A percentile compares a stretch with the other conserved stretches of the same genome.
Evolutionary conservation across 2,113 vertebrate species (phyloP).

Genomic region (Oostethus manadensis): DNA sequence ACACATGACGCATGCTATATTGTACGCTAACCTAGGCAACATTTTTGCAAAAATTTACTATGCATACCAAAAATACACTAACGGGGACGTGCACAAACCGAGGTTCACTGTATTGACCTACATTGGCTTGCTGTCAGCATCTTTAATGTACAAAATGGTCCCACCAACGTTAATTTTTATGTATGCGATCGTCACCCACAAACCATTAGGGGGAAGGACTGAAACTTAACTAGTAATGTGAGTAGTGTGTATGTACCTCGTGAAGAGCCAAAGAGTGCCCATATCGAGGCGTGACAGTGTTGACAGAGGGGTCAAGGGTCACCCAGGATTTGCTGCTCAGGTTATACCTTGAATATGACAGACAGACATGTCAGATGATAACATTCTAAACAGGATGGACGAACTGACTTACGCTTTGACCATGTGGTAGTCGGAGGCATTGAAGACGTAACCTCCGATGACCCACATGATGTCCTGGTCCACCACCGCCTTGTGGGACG

Average conservation of each 20-base stretch:
- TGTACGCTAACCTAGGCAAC: too few relatives aligned
- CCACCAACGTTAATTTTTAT: too few relatives aligned
- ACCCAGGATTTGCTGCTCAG: conserved; percentile 82
- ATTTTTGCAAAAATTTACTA: too few relatives aligned
- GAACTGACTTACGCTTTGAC: conserved; percentile 87
- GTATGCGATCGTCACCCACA: too few relatives aligned
- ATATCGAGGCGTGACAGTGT: conserved; percentile 82
- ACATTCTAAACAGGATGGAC: not conserved
- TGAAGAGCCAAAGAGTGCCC: conserved; percentile 87
- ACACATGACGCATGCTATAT: too few relatives aligned
- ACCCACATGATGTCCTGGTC: conserved; percentile 89
- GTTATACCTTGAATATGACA: conserved; percentile 75
- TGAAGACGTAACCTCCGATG: conserved; percentile 95
- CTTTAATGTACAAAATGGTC: too few relatives aligned
- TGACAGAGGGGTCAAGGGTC: conserved; percentile 77
- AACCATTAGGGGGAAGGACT: too few relatives aligned
- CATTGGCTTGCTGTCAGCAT: too few relatives aligned
- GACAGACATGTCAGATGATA: not conserved
- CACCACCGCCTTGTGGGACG: conserved; percentile 88
- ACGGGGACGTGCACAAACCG: too few relatives aligned
- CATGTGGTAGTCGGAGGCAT: conserved; percentile 87
- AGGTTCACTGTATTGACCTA: too few relatives aligned
- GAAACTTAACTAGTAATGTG: too few relatives aligned
- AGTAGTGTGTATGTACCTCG: conserved; percentile 64
- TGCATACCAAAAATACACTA: too few relatives aligned